Conservation (phyloP, 1,140 invertebrate species). For the Thereuonema tuberculata region DNA sequence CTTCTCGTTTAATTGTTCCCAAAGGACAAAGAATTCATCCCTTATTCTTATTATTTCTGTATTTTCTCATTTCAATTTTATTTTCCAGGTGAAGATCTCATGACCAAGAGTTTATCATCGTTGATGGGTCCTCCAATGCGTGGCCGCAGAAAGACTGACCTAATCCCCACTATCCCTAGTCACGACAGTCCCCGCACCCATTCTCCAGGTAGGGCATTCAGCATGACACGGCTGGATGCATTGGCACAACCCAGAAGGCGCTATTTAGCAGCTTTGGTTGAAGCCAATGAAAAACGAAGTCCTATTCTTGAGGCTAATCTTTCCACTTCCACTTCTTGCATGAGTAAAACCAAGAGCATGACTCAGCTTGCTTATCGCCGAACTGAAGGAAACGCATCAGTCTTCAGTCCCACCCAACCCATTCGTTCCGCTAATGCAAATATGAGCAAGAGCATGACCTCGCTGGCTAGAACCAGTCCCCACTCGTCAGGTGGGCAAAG, state of each 20-base stretch:
- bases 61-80: no score
- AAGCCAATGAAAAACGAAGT: conserved; percentile 12
- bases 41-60: no score
- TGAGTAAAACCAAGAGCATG: conserved; percentile 10
- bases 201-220: conserved; percentile 56
- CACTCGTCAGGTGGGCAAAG: conserved; percentile 33
- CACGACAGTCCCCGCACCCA: conserved; percentile 26
- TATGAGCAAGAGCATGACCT: conserved; percentile 34
- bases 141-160: conserved; percentile 64
- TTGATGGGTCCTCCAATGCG: conserved; percentile 16
- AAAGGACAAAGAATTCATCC: no score
- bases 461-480: conserved; percentile 33
- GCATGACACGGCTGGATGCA: conserved; percentile 78
- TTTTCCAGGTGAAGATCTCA: conserved; percentile 20
- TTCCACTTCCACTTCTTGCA: conserved; percentile 26
- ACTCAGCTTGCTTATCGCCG: background rate
- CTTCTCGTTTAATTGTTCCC: no score
- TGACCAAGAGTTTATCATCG: conserved; percentile 17
- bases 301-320: background rate
- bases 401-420: background rate
- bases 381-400: background rate
- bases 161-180: conserved; percentile 63
- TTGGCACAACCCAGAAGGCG: conserved; percentile 52
- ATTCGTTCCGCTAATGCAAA: no score
- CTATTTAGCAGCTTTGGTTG: conserved; percentile 20